Evolutionary conservation across 2,888 invertebrate species (phyloP).

Genomic region (Epicampocera succincta): DNA sequence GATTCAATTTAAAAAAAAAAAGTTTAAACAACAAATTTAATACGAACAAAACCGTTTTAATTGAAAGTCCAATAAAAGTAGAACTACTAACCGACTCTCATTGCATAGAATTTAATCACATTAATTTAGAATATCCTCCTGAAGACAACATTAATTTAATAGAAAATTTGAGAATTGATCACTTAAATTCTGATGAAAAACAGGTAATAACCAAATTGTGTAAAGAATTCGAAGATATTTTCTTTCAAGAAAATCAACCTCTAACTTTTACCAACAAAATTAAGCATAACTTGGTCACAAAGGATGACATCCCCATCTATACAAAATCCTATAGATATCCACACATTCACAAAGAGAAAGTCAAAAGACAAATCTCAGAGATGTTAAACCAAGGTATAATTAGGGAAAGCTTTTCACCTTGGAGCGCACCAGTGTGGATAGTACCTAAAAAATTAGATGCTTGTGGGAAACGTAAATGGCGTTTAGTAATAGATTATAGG

Average conservation of each 20-base stretch:
- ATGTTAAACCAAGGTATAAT: slow-evolving; percentile 55
- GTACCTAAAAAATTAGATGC: slow-evolving; percentile 30
- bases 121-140: no score
- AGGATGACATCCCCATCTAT: slow-evolving; percentile 67
- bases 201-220: no score
- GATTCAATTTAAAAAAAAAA: no score
- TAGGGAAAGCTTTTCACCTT: slow-evolving; percentile 30
- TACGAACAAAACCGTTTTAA: slow-evolving; percentile 43
- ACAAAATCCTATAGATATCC: slow-evolving; percentile 69
- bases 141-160: no score
- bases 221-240: no score
- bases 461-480: slow-evolving; percentile 24
- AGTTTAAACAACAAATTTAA: slow-evolving; percentile 43
- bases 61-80: slow-evolving; percentile 23
- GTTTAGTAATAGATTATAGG: no score
- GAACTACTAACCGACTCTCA: no score
- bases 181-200: no score
- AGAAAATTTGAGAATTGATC: no score
- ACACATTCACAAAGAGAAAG: slow-evolving; percentile 72
- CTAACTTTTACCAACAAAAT: no score
- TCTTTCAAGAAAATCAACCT: no score
- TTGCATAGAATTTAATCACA: no score
- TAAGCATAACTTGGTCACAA: slow-evolving; percentile 32
- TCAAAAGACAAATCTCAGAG: slow-evolving; percentile 69
- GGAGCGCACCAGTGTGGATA: slow-evolving; percentile 38